Base-by-base conservation (phyloP, 1,140 invertebrate species). In the Neomicropteryx cornuta region DNA sequence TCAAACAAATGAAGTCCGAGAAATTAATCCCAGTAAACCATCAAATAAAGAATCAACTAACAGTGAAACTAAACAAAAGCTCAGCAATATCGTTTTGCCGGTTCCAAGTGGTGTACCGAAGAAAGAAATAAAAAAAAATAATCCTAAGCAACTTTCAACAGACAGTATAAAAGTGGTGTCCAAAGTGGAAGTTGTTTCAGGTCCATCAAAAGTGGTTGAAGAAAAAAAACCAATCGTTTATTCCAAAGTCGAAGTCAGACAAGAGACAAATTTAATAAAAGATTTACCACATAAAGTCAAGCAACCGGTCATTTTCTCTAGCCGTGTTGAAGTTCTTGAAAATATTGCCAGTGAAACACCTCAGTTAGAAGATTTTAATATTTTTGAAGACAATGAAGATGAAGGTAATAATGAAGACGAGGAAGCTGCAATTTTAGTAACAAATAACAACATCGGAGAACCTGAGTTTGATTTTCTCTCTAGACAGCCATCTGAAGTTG, bases 381-480 rank as follows among this genome's bases (percentile, higher is more conserved):
- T 38, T 40, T 20, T 44, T 16, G 38, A 18, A 18, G n/a, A n/a
- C n/a, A n/a, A n/a, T n/a, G n/a, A n/a, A n/a, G n/a, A n/a, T n/a
- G n/a, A n/a, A 48, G 62, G 55, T 47, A 64, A 55, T 40, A 51
- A 56, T 33, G 58, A 60, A 33, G 62, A 66, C 21, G 60, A 44
- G 18, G 50, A 68, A 49, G 64, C 64, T 24, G 64, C 66, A 32
- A 57, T 70, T 39, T 50, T 66, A 39, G 58, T 70, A 11, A 58
- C 75, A 4, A 78, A 77, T 29, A 83, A 83, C 52, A 82, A 83
- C 47, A 72, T 83, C 8, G 77, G 73, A 4, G 78, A 83, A 46
- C 81, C 83, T 1, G 85, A 87, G 62, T 87, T 87, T 48, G 83
- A 87, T 56, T 83, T 84, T 49, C 68, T 87, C 11, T 87, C 83